Evolutionary conservation across 1,140 invertebrate genomes (phyloP).

Genomic region (Panonychus citri): DNA sequence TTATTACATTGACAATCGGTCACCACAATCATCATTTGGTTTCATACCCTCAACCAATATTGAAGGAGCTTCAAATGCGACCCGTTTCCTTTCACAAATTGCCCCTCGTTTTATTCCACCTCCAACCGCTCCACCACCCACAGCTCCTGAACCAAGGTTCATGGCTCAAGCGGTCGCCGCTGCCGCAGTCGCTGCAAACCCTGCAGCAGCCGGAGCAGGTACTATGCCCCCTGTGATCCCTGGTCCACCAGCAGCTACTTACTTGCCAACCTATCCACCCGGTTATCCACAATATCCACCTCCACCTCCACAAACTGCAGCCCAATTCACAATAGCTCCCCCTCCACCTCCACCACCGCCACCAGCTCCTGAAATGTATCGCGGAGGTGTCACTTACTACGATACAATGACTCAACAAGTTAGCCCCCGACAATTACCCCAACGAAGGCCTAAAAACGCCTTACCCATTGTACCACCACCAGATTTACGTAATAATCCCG

Average conservation of each 20-base stretch:
- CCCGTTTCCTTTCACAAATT: background rate
- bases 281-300: slow-evolving; percentile 12
- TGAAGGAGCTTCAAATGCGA: background rate
- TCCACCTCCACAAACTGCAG: background rate
- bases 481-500: background rate
- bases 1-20: background rate
- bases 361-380: slow-evolving; percentile 26
- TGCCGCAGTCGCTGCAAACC: background rate
- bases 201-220: background rate
- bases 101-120: background rate
- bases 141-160: background rate
- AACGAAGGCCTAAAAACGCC: slow-evolving; percentile 30
- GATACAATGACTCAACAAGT: slow-evolving; percentile 24
- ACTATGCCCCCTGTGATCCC: background rate
- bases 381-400: slow-evolving; percentile 34
- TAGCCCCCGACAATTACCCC: slow-evolving; percentile 15
- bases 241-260: background rate
- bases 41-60: background rate
- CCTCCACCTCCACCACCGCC: slow-evolving; percentile 20
- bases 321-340: background rate
- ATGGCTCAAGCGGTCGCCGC: background rate
- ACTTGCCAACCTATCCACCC: slow-evolving; percentile 6
- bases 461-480: slow-evolving; percentile 35
- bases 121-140: background rate
- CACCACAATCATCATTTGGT: background rate